Conservation (phyloP, 2,797 vertebrate species). For the Enteromius treurensis region DNA sequence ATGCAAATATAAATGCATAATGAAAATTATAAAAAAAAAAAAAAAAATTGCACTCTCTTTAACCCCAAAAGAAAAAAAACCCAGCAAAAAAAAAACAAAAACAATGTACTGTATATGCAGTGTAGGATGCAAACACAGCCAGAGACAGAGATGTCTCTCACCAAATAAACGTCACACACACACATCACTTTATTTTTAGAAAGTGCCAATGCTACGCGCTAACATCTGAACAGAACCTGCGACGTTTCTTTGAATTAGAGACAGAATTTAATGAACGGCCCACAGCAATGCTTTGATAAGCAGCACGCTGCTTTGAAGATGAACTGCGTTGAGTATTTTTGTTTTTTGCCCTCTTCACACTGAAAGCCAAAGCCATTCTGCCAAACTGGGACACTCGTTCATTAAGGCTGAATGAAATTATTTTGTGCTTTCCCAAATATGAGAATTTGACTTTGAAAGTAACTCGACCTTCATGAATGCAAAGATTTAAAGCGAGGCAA, state of each 20-base stretch:
- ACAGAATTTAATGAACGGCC: conserved; percentile 50
- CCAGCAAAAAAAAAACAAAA: background rate
- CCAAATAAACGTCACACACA: conserved; percentile 31
- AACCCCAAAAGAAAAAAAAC: background rate
- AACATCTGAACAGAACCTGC: conserved; percentile 21
- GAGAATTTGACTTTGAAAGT: background rate
- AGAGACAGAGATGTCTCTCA: background rate
- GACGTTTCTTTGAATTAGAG: conserved; percentile 27
- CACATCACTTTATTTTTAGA: conserved; percentile 54
- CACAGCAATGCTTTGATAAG: conserved; percentile 29
- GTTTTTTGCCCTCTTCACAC: conserved; percentile 5
- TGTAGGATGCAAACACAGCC: background rate
- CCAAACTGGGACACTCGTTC: conserved; percentile 12
- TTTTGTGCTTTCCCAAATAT: background rate
- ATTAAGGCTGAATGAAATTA: background rate
- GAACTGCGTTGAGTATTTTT: conserved; percentile 1
- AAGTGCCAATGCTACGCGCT: conserved; percentile 50
- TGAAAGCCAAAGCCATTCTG: background rate
- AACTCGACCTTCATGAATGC: background rate
- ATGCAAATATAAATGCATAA: background rate
- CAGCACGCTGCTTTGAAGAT: conserved; percentile 17
- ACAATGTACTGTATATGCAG: background rate
- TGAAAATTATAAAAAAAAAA: background rate
- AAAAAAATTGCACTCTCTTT: background rate
- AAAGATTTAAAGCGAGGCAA: background rate